Base-by-base conservation (phyloP, 2,113 vertebrate genomes). In the Catharus bicknelli region DNA sequence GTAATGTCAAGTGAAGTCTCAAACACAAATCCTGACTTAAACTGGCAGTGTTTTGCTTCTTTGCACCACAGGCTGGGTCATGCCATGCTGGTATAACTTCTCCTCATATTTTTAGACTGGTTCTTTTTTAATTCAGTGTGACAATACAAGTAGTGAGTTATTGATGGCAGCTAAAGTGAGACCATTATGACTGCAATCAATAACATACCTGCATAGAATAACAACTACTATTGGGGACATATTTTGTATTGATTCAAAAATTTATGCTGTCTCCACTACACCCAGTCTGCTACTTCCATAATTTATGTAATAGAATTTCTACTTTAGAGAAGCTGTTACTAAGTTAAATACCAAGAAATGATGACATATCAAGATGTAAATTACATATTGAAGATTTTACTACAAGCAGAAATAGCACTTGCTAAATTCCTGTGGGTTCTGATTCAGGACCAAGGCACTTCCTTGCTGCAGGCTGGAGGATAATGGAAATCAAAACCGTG, bases 291-390 rank as follows among this genome's bases (percentile, higher is more conserved):
- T 88, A 70, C 89, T 94, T 95, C 70, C 78, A 66, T 95, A 94
- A 94, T 94, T 95, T 95, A 91, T 89, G 72, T 95, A 87, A 94
- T 95, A 94, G 94, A 94, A 94, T 83, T 42, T 85, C 55, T 92
- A 34, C 74, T 96, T 95, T 73, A 69, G 83, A 88, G 72, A 92
- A 93, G 88, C 90, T 61, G 83, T 94, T 94, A 70, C 80, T 86
- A 93, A 94, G 94, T 96, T 96, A 96, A 96, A 96, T 93, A 94
- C 79, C 77, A 95, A 93, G 86, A 94, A 93, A 94, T 96, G 88
- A 95, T 95, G 93, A 93, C 87, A 86, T 81, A 74, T 86, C 92
- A 90, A 91, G 83, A 96, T 96, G 90, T 93, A 96, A 96, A 95
- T 87, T 92, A 62, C 93, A 83, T 73, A 91, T 73, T 90, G 84